Base-by-base conservation (phyloP, 2,113 vertebrate genomes). In the Gadus chalcogrammus region DNA sequence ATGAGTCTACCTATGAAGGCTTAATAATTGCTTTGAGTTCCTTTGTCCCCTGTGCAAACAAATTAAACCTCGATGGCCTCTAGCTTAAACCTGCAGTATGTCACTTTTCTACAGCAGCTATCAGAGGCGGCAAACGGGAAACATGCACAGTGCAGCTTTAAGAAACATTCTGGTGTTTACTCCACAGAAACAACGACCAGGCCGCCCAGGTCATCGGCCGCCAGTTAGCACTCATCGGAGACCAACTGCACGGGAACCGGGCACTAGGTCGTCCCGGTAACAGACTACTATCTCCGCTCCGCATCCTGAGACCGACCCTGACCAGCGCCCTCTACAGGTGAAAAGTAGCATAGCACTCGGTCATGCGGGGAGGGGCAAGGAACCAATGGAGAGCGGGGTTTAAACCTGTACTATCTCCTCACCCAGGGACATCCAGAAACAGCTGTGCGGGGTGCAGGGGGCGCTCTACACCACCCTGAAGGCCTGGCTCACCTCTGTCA, bases 191-290 rank as follows among this genome's bases (percentile, higher is more conserved):
- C 66, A 65, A 20, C 12, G 67, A 74, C 85, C 92, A 93, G 42
- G 90, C 86, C 35, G 76, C 84, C 0, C 79, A 58, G 70, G 82
- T 72, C 52, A 70, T 96, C 66, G 95, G 94, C 65, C 91, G 20
- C 4, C 94, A 93, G 80, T 88, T 97, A 88, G 95, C 95, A 53
- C 71, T 79, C 16, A 95, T 96, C 0, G 96, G 95, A 13, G 96
- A 99, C 13, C 91, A 95, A 65, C 76, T 94, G 79, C 88, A 94
- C 59, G 67, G 22, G 53, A 84, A 85, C 35, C 80, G 82, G 88
- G 59, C 77, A 6, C 53, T 73, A 27, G 73, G 75, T 65, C 73
- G 56, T n/a, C 76, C 42, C 0, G 24, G 24, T 24, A 65, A 80
- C 72, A 35, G 72, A 69, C 77, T 70, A 28, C 83, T 76, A 1